Base-by-base conservation (phyloP, 1,140 invertebrate species). In the Drosophila pachea region DNA sequence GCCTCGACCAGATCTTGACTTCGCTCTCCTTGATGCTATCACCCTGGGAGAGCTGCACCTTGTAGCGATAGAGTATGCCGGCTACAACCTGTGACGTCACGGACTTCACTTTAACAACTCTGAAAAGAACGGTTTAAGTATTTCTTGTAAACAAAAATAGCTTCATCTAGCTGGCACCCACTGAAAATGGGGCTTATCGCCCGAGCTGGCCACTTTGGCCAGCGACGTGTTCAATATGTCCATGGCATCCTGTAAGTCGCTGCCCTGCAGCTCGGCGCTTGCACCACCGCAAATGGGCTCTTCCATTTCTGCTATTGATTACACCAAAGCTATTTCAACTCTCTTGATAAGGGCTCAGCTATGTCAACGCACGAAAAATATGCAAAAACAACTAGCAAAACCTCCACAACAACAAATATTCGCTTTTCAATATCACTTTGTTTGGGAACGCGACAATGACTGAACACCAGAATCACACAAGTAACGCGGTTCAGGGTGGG, bases 41-140 rank as follows among this genome's bases (percentile, higher is more conserved):
- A 0, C 59, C 76, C 55, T 83, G 63, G 7, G 66, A 36, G 22
- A 88, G 65, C 29, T 88, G 70, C 5, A 74, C 75, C 42, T 86
- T 68, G 45, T 70, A 81, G 36, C 31, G 52, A 6, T 77, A 64
- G 7, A 76, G 53, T 1, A 5, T 35, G 42, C 86, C 86, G 7
- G 86, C 40, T 6, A 88, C 86, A 2, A 75, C 52, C 55, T 88
- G 86, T 1, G 48, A 32, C 0, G 67, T 71, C 8, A 68, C 86
- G 0, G 70, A 74, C 5, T 53, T 61, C 2, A 88, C 70, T 8
- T 78, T 76, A 7, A 66, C 54, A 32, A 75, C 29, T 42, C 86
- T 88, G 9, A 0, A 5, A 11, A 0, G 45, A 31, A 58, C 22
- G 22, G 1, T 2, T 22, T 22, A 22, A 22, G 22, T 22, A 2